phyloP scores from a whole-genome alignment of 2,113 vertebrate genomes.

The Charina bottae region DNA sequence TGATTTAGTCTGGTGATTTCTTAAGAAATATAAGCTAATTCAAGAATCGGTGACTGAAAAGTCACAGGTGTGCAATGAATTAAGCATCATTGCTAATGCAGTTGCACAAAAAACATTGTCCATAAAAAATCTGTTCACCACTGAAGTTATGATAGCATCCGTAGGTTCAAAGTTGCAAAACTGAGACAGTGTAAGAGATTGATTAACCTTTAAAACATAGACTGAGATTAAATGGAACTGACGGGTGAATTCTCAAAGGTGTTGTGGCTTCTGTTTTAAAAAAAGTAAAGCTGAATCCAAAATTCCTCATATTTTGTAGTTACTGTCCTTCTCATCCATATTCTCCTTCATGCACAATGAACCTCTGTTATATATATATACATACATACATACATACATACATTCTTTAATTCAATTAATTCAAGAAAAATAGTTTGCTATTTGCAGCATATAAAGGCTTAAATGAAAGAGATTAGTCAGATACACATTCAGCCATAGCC shows the following conservation, averaged over 20 bases:
- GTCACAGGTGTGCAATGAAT: background rate
- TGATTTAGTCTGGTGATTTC: slow-evolving; percentile 12
- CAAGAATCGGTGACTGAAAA: background rate
- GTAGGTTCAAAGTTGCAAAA: background rate
- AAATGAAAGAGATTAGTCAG: background rate
- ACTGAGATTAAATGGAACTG: background rate
- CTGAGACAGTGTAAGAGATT: background rate
- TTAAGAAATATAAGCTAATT: slow-evolving; percentile 3
- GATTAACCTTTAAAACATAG: background rate
- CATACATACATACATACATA: too few relatives aligned
- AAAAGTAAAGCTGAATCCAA: background rate
- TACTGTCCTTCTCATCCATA: background rate
- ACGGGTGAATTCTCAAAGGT: background rate
- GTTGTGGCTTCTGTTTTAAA: background rate
- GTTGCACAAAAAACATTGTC: background rate
- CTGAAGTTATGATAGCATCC: background rate
- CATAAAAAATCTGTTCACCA: background rate
- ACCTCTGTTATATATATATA: too few relatives aligned
- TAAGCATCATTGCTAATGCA: background rate
- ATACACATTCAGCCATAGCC: background rate
- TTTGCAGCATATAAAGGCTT: background rate
- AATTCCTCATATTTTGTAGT: background rate
- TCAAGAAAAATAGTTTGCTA: background rate
- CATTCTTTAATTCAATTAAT: background rate
- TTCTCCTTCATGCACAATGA: background rate